Conservation (phyloP, 1,140 invertebrate species). For the Drosophila nebulosa region DNA sequence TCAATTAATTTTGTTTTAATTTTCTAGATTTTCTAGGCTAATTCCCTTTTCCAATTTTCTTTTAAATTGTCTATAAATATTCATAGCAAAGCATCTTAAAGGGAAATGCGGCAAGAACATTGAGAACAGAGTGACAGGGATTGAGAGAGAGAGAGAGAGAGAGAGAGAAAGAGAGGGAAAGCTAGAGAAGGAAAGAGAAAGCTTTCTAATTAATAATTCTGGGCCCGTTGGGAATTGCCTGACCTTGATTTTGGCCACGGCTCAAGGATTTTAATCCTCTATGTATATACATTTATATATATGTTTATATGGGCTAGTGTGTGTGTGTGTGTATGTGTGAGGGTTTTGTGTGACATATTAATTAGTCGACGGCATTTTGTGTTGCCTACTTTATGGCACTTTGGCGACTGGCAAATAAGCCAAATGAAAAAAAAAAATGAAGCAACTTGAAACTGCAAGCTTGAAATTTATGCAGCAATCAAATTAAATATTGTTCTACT, state of each 20-base stretch:
- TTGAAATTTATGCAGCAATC: constrained; percentile 26
- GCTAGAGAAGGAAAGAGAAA: not conserved
- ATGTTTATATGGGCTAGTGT: not conserved
- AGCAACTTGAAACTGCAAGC: constrained; percentile 11
- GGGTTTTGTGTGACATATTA: constrained; percentile 49
- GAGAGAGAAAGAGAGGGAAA: not conserved
- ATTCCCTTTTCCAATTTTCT: not conserved
- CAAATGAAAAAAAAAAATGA: constrained; percentile 16
- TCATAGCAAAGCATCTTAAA: constrained; percentile 35
- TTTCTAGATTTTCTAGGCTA: not conserved
- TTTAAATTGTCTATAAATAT: constrained; percentile 54
- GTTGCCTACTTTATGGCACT: constrained; percentile 22
- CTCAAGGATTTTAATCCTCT: constrained; percentile 27
- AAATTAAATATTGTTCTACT: too few relatives aligned
- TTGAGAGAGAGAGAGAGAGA: not conserved
- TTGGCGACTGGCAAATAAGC: constrained; percentile 16
- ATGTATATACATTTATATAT: constrained; percentile 36
- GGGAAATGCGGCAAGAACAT: not conserved
- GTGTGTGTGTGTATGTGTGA: not conserved
- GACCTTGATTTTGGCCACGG: constrained; percentile 41
- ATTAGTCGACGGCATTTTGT: constrained; percentile 40
- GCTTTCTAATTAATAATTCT: constrained; percentile 60
- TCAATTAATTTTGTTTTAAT: not conserved
- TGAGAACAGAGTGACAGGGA: too few relatives aligned
- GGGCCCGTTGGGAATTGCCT: constrained; percentile 31